A percentile compares a stretch with the other conserved stretches of the same genome.
phyloP scores from a whole-genome alignment of 1,140 invertebrate genomes.

The Drosophila chauvacae region DNA sequence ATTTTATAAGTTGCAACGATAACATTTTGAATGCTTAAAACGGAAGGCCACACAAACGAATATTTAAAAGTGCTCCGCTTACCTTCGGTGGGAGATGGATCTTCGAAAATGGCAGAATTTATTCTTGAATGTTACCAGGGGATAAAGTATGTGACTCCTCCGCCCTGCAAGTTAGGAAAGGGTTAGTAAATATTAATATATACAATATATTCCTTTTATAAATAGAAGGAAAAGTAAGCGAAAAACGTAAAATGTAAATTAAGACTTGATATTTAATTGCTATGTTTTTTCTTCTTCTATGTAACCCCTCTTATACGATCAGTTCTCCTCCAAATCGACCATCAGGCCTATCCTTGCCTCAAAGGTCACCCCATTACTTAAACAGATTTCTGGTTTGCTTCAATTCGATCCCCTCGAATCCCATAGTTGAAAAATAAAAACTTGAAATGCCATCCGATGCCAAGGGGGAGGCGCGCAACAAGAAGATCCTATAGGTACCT shows the following conservation, averaged over 20 bases:
- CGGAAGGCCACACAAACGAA: background rate
- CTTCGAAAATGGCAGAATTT: background rate
- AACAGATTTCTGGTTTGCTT: background rate
- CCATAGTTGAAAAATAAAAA: background rate
- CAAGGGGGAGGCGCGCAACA: conserved; percentile 96
- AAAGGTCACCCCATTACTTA: background rate
- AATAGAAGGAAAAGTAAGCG: too few species aligned
- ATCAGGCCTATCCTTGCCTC: background rate
- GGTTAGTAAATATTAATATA: background rate
- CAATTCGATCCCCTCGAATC: background rate
- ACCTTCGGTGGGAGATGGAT: conserved; percentile 8
- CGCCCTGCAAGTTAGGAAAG: conserved; percentile 32
- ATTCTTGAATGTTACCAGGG: conserved; percentile 18
- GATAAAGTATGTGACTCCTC: conserved; percentile 42
- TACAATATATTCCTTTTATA: too few species aligned
- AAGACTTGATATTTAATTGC: too few species aligned
- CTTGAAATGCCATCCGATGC: conserved; percentile 83
- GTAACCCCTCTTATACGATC: too few species aligned
- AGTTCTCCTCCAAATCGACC: too few species aligned
- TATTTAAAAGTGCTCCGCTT: conserved; percentile 22
- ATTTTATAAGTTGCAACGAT: conserved; percentile 39
- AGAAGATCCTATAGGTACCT: conserved; percentile 87
- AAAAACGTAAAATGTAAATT: too few species aligned
- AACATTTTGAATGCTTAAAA: conserved; percentile 28
- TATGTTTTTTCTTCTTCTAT: too few species aligned